Evolutionary conservation across 2,113 vertebrate genomes (phyloP), one percentile per base, ranked within the genome.

Genomic region (Tupaia chinensis): DNA sequence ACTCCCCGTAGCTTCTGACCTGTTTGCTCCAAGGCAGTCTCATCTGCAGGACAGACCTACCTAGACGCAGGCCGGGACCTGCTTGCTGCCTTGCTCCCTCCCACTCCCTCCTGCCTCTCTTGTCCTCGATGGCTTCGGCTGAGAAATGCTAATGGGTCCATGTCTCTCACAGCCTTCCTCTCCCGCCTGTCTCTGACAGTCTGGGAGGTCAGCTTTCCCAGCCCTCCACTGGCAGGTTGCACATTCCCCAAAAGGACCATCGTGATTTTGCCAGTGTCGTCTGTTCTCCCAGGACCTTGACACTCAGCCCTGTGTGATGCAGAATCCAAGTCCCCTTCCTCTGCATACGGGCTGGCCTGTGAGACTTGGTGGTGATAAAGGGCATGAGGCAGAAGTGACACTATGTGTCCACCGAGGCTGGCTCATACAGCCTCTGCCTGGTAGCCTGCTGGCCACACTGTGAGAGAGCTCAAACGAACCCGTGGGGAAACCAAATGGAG

Each of bases 1-100:
- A 15, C 58, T 22, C 54, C 60, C 54, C 60, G 58, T 63, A 19
- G 11, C 44, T n/a, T 60, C 61, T 81, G 11, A n/a, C 76, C 27
- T 72, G 54, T 78, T 83, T 82, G 63, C 34, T 80, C 54, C 77
- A 27, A 87, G 89, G 32, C 15, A 84, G 34, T 69, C 92, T n/a
- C n/a, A 27, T 74, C n/a, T 53, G 29, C 56, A 82, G 84, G 83
- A 27, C 29, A 79, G 29, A 23, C 23, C 70, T 5, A 83, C 60
- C 66, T 82, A 70, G 10, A 78, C 13, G 60, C 16, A 53, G 34
- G 65, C 63, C 85, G 54, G 77, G 44, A 44, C 25, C 15, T 14
- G 16, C n/a, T 68, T 6, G 23, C 11, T 25, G n/a, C 25, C 19
- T 29, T 9, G 22, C 87, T 73, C 73, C 72, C 29, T 44, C 23